These are phyloP conservation scores for Enteromius treurensis DNA, from an alignment of 2,797 vertebrate species.

Conservation along the genomic window DNA sequence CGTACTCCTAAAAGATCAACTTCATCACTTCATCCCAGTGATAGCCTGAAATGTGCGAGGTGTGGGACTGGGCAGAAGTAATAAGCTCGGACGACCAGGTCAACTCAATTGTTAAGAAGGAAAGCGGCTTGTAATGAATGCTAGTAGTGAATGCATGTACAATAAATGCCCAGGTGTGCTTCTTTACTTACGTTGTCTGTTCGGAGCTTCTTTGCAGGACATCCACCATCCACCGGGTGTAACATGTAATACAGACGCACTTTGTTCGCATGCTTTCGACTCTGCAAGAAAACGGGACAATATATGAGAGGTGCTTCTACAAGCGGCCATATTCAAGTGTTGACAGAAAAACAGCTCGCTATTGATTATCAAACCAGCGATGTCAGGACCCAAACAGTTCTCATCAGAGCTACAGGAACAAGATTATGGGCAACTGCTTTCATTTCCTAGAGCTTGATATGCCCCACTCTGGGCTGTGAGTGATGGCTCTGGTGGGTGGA, in stretches of 20 bases:
- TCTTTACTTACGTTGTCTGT: constrained; percentile 90
- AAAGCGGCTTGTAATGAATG: neutral
- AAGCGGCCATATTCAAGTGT: constrained; percentile 8
- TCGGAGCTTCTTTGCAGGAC: constrained; percentile 93
- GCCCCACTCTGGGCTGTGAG: constrained; percentile 15
- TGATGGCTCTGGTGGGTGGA: constrained; percentile 20
- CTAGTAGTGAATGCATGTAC: neutral
- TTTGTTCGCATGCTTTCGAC: constrained; percentile 95
- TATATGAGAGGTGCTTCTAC: constrained; percentile 8
- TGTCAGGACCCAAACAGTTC: constrained; percentile 20
- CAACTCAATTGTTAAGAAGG: constrained; percentile 9
- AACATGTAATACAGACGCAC: constrained; percentile 96
- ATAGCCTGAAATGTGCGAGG: constrained; percentile 1
- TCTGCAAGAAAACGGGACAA: constrained; percentile 71
- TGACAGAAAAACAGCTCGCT: constrained; percentile 5
- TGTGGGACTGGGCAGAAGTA: constrained; percentile 3
- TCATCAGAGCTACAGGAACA: constrained; percentile 33
- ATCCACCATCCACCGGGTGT: constrained; percentile 91
- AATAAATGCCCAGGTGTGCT: neutral
- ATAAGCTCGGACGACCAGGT: constrained; percentile 12
- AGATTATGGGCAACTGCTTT: constrained; percentile 39
- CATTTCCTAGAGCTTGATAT: constrained; percentile 33
- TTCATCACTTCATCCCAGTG: constrained; percentile 18
- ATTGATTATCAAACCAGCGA: constrained; percentile 28
- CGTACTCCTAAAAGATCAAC: neutral